These are phyloP conservation scores for Isurus oxyrinchus DNA, from an alignment of 2,113 vertebrate genomes.

Conservation along the genomic window DNA sequence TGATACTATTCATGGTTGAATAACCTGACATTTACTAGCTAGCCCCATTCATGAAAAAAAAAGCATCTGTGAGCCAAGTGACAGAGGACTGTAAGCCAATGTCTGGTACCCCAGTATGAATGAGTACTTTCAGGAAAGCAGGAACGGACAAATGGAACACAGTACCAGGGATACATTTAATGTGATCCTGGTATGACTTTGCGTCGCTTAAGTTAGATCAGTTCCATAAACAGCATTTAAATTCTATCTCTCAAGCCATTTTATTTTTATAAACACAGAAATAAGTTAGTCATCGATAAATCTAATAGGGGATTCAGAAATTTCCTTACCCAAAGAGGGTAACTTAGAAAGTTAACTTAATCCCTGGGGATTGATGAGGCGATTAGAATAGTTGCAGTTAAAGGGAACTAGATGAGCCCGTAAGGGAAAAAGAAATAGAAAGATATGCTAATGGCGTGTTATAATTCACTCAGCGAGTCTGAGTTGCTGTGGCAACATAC, in stretches of 20 bases:
- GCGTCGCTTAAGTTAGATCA: too few relatives aligned
- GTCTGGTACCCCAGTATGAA: not conserved
- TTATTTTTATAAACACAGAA: too few relatives aligned
- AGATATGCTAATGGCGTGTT: too few relatives aligned
- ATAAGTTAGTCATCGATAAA: not conserved
- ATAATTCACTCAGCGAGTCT: too few relatives aligned
- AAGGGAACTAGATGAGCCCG: not conserved
- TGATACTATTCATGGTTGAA: not conserved
- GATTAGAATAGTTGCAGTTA: not conserved
- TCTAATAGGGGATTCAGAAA: not conserved
- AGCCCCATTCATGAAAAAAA: not conserved
- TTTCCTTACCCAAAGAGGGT: not conserved
- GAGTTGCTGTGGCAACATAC: too few relatives aligned
- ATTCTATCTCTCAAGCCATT: too few relatives aligned
- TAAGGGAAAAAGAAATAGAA: not conserved
- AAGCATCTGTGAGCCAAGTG: not conserved
- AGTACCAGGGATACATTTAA: not conserved
- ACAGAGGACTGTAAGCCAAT: not conserved
- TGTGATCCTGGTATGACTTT: not conserved
- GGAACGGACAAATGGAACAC: not conserved
- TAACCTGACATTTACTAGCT: not conserved
- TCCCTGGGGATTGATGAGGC: not conserved
- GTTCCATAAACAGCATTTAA: too few relatives aligned
- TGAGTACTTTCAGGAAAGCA: not conserved
- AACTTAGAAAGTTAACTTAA: too few relatives aligned